These are phyloP conservation scores for Coccyzus lansbergi DNA, from an alignment of 2,797 vertebrate genomes.

Conservation along the genomic window DNA sequence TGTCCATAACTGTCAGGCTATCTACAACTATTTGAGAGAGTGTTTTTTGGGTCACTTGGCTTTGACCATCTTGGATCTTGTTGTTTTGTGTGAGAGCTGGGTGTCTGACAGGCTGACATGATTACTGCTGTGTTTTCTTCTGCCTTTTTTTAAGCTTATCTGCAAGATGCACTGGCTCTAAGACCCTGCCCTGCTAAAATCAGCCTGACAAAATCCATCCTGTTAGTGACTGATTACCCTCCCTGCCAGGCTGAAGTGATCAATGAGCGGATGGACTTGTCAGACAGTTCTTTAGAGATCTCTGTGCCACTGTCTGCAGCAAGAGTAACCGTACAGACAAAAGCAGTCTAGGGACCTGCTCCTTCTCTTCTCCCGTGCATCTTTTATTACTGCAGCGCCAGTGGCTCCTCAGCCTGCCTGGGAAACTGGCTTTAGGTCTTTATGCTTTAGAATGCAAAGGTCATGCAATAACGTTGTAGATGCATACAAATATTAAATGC, in stretches of 20 bases:
- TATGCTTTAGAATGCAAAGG: background rate
- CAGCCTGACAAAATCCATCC: constrained; percentile 26
- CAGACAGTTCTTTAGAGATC: constrained; percentile 28
- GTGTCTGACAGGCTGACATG: constrained; percentile 58
- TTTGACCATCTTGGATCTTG: constrained; percentile 40
- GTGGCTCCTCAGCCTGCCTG: background rate
- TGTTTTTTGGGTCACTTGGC: constrained; percentile 57
- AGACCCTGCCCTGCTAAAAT: constrained; percentile 28
- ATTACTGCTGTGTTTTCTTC: constrained; percentile 42
- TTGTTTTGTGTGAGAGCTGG: constrained; percentile 21
- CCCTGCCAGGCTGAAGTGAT: constrained; percentile 17
- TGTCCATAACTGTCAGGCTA: constrained; percentile 45
- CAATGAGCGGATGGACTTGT: background rate
- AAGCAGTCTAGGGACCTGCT: background rate
- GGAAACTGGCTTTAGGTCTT: background rate
- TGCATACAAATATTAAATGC: background rate
- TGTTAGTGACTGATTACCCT: background rate
- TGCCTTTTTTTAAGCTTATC: constrained; percentile 21
- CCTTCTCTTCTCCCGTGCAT: background rate
- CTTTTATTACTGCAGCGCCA: background rate
- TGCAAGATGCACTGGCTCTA: background rate
- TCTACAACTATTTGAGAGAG: background rate
- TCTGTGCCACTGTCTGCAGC: background rate
- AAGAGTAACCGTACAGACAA: background rate
- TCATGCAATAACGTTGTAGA: background rate